Evolutionary conservation across 1,140 invertebrate species (phyloP).

Genomic region (Drosophila bocqueti): DNA sequence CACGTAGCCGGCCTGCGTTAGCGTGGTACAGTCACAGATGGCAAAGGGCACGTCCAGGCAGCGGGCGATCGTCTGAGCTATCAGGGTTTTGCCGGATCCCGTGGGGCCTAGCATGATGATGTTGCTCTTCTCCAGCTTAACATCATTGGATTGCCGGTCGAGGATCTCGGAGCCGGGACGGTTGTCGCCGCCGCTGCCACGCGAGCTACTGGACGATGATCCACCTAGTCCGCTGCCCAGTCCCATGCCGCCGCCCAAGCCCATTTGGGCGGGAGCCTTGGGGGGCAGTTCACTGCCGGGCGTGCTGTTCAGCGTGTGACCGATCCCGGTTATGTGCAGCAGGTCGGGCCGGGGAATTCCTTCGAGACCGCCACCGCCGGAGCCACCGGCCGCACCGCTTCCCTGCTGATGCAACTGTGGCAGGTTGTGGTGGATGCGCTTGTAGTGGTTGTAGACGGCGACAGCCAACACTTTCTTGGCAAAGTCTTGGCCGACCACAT

Average conservation of each 20-base stretch:
- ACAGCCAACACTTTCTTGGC: slow-evolving; percentile 99
- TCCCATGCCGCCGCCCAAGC: slow-evolving; percentile 58
- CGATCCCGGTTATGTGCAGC: slow-evolving; percentile 93
- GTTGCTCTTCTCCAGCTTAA: slow-evolving; percentile 98
- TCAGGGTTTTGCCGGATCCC: slow-evolving; percentile 98
- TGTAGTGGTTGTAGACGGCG: slow-evolving; percentile 99
- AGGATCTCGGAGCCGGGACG: slow-evolving; percentile 92
- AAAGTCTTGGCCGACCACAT: slow-evolving; percentile 98
- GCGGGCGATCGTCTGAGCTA: slow-evolving; percentile 98
- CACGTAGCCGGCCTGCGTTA: slow-evolving; percentile 99
- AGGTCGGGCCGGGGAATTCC: slow-evolving; percentile 87
- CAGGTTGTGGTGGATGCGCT: slow-evolving; percentile 97
- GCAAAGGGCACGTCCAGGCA: slow-evolving; percentile 99
- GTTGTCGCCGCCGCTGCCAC: slow-evolving; percentile 36
- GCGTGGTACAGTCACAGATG: slow-evolving; percentile 99
- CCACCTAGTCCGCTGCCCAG: slow-evolving; percentile 35
- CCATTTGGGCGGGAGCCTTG: slow-evolving; percentile 61
- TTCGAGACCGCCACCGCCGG: slow-evolving; percentile 84
- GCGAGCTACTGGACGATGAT: slow-evolving; percentile 12
- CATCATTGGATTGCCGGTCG: slow-evolving; percentile 93
- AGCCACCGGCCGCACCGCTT: slow-evolving; percentile 62
- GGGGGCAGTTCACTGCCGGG: slow-evolving; percentile 85
- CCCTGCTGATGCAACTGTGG: slow-evolving; percentile 86
- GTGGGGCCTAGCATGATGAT: slow-evolving; percentile 98
- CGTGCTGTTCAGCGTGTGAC: slow-evolving; percentile 86